Conservation (phyloP, 2,797 vertebrate genomes). For the Trachops cirrhosus region DNA sequence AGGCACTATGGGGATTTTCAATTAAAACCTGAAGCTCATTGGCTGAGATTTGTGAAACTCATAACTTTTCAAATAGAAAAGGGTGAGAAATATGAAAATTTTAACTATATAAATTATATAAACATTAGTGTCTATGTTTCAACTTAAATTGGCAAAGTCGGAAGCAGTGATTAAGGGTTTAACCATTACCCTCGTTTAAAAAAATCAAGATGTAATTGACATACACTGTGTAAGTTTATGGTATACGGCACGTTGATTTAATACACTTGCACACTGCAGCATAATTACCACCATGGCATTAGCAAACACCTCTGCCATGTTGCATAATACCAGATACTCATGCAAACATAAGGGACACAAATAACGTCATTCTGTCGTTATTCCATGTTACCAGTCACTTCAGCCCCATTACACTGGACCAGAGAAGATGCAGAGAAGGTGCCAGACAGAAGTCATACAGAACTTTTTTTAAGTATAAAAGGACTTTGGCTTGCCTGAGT, state of each 20-base stretch:
- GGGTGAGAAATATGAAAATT: not conserved
- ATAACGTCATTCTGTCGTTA: not conserved
- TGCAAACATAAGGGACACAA: not conserved
- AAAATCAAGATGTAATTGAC: not conserved
- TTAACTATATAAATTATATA: not conserved
- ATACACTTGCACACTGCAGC: not conserved
- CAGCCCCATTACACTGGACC: not conserved
- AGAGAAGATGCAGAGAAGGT: not conserved
- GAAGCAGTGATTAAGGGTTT: not conserved
- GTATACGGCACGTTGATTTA: not conserved
- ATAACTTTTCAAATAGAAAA: slow-evolving; percentile 6
- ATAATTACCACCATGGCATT: not conserved
- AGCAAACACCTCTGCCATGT: not conserved
- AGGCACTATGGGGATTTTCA: not conserved
- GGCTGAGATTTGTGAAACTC: not conserved
- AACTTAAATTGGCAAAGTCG: not conserved
- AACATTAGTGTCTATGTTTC: not conserved
- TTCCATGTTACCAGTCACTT: not conserved
- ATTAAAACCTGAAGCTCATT: not conserved
- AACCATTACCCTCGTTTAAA: not conserved
- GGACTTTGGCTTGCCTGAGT: not conserved
- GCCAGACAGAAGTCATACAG: not conserved
- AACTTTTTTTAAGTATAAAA: not conserved
- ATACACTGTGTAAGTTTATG: not conserved
- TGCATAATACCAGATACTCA: not conserved